phyloP scores from a whole-genome alignment of 1,140 invertebrate species.

The Caenorhabditis elegans region DNA sequence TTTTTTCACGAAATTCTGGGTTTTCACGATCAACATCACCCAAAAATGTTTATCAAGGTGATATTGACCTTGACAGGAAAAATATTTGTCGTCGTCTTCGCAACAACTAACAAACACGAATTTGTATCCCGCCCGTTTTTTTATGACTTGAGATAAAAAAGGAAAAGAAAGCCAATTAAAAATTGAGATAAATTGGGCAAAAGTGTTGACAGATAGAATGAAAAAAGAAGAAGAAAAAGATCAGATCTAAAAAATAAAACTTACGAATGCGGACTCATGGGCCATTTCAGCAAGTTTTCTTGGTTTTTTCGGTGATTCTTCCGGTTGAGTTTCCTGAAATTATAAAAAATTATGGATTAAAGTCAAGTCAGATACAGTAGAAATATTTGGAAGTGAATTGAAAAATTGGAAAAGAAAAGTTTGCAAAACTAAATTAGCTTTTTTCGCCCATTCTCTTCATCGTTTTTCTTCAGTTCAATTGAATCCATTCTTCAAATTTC shows the following conservation, averaged over 20 bases:
- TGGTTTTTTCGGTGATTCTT: slow-evolving; percentile 26
- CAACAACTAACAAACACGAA: background rate
- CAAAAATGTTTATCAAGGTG: background rate
- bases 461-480: background rate
- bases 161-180: background rate
- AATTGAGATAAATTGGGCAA: background rate
- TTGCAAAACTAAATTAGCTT: slow-evolving; percentile 21
- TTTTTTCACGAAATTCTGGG: background rate
- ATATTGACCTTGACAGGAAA: background rate
- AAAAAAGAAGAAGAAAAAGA: background rate
- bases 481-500: background rate
- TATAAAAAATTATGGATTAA: too few relatives aligned
- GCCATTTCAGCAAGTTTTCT: slow-evolving; percentile 25
- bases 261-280: slow-evolving; percentile 22
- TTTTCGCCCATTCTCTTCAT: background rate
- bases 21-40: background rate
- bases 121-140: background rate
- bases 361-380: too few relatives aligned
- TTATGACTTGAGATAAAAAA: background rate
- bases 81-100: background rate
- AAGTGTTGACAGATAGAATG: background rate
- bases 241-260: background rate
- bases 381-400: too few relatives aligned
- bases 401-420: too few relatives aligned
- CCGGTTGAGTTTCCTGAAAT: slow-evolving; percentile 12